Evolutionary conservation across 2,797 vertebrate genomes (phyloP).

Genomic region (Eleutherodactylus coqui): DNA sequence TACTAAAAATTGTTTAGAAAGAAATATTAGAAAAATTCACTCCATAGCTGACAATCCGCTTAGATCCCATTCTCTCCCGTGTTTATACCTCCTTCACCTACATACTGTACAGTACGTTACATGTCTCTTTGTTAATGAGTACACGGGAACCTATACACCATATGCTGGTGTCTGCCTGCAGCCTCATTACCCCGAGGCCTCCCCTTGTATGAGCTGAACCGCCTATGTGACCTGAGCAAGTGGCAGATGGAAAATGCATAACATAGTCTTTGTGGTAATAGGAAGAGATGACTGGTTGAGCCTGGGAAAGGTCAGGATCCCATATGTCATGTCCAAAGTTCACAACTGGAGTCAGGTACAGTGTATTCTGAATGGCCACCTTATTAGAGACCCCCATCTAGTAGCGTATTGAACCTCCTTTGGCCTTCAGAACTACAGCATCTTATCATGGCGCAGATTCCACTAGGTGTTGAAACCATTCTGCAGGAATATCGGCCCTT

Average conservation of each 20-base stretch:
- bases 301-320: conserved; percentile 35
- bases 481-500: no score
- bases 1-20: background rate
- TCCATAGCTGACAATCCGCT: background rate
- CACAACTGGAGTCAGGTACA: background rate
- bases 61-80: background rate
- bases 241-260: conserved; percentile 34
- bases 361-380: no score
- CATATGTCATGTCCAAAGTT: conserved; percentile 20
- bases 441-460: no score
- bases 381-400: no score
- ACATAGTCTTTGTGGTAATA: background rate
- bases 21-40: background rate
- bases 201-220: background rate
- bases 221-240: background rate
- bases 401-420: no score
- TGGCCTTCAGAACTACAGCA: no score
- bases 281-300: conserved; percentile 22
- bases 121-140: background rate
- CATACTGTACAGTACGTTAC: background rate
- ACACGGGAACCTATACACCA: background rate
- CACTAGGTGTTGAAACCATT: no score
- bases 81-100: background rate
- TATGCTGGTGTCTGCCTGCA: conserved; percentile 5
- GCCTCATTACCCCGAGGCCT: background rate